A percentile compares a stretch with the other conserved stretches of the same genome.
Evolutionary conservation across 2,113 vertebrate species (phyloP).

Genomic region (Trogon surrucura): DNA sequence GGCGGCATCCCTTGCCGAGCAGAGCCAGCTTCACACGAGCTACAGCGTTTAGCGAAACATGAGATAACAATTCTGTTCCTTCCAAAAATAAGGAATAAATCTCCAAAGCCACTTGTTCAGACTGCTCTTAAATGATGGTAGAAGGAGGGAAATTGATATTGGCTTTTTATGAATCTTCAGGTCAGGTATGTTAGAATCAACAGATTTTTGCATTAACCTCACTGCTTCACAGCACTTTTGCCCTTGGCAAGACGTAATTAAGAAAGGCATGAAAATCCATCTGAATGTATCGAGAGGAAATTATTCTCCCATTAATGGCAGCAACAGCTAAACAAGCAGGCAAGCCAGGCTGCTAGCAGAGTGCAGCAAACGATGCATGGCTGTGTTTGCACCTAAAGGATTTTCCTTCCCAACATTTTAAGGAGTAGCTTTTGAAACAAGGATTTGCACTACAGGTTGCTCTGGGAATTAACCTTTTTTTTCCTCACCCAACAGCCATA

Average conservation of each 20-base stretch:
- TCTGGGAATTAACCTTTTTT: neutral
- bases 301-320: slow-evolving; percentile 49
- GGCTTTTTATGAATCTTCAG: slow-evolving; percentile 35
- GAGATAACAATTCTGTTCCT: neutral
- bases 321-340: slow-evolving; percentile 52
- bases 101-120: neutral
- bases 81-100: neutral
- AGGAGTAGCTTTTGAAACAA: neutral
- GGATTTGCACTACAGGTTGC: neutral
- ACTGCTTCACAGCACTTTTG: slow-evolving; percentile 13
- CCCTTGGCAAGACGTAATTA: slow-evolving; percentile 55
- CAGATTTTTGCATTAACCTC: slow-evolving; percentile 55
- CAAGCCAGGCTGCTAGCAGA: neutral
- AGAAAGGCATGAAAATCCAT: slow-evolving; percentile 61
- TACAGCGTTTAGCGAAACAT: neutral
- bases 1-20: neutral
- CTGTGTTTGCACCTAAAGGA: neutral
- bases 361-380: neutral
- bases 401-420: neutral
- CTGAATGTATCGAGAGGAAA: slow-evolving; percentile 52
- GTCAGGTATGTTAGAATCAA: slow-evolving; percentile 15
- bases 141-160: slow-evolving; percentile 3
- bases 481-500: neutral
- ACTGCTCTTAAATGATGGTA: slow-evolving; percentile 11
- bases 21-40: neutral